Percentiles rank a stretch among this genome's conserved stretches.
These are phyloP conservation scores for Rattus norvegicus DNA, from an alignment of 2,113 vertebrate species.

Conservation along the genomic window DNA sequence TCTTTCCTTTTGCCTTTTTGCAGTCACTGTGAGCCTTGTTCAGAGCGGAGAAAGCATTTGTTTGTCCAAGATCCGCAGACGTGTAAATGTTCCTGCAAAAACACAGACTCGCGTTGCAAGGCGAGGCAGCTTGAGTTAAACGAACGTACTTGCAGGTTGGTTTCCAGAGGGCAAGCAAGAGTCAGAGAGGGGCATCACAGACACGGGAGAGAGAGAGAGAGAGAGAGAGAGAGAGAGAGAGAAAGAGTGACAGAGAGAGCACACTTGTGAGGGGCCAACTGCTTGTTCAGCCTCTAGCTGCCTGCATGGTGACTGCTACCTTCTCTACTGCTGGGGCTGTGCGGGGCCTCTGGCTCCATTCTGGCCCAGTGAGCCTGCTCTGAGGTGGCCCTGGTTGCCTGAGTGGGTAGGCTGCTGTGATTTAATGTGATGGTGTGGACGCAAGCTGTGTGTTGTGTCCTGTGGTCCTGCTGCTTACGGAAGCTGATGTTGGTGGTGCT, in stretches of 20 bases:
- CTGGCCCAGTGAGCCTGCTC: not conserved
- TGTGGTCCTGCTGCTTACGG: constrained; percentile 46
- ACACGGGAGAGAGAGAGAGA: constrained; percentile 79
- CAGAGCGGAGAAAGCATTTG: constrained; percentile 96
- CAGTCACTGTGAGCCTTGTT: constrained; percentile 97
- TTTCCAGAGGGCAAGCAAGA: constrained; percentile 88
- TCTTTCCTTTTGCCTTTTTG: constrained; percentile 95
- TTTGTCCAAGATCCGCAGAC: constrained; percentile 97
- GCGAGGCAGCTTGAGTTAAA: constrained; percentile 98
- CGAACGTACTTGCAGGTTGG: constrained; percentile 99
- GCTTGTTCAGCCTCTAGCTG: constrained; percentile 88
- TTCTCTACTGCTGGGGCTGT: constrained; percentile 66
- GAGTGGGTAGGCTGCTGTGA: constrained; percentile 64
- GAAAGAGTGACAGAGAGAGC: constrained; percentile 74
- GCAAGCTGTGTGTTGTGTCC: constrained; percentile 75
- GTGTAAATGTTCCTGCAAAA: constrained; percentile 99
- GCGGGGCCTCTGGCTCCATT: not conserved
- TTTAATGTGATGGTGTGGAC: constrained; percentile 66
- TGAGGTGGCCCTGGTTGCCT: constrained; percentile 40
- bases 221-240: constrained; percentile 68
- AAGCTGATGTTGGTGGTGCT: constrained; percentile 41
- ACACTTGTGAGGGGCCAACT: constrained; percentile 69
- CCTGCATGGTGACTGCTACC: constrained; percentile 80
- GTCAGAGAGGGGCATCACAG: constrained; percentile 80
- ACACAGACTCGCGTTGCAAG: constrained; percentile 97